phyloP scores from a whole-genome alignment of 2,113 vertebrate genomes.

The Epinephelus cyanopodus region DNA sequence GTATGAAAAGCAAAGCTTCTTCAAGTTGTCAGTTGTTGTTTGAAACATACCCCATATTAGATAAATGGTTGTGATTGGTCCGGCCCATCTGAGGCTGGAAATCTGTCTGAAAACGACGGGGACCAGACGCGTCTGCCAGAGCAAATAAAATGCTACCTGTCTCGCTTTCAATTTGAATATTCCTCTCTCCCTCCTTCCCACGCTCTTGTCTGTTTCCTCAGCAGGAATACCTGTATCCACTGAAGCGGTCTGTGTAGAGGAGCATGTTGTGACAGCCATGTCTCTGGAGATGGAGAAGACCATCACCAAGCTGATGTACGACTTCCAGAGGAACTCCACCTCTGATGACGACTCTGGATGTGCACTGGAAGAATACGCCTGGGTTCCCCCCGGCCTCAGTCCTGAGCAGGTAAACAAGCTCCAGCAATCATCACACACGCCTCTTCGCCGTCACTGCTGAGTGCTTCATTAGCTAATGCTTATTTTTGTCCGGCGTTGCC shows the following conservation, averaged over 20 bases:
- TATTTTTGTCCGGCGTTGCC: conserved; percentile 15
- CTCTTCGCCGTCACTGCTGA: not conserved
- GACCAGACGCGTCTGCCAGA: too few species aligned
- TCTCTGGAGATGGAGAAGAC: conserved; percentile 99
- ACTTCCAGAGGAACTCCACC: conserved; percentile 98
- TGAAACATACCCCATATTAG: too few species aligned
- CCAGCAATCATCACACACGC: not conserved
- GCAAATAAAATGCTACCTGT: not conserved
- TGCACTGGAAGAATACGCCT: conserved; percentile 95
- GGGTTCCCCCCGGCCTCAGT: conserved; percentile 96
- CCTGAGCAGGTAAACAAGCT: conserved; percentile 91
- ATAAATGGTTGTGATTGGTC: too few species aligned
- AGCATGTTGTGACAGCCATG: conserved; percentile 96
- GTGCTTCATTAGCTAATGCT: conserved; percentile 26
- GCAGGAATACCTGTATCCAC: conserved; percentile 90
- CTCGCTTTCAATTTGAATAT: not conserved
- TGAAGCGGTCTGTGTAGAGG: conserved; percentile 87
- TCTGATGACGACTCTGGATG: conserved; percentile 98
- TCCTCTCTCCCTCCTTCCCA: not conserved
- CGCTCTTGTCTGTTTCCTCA: conserved; percentile 29
- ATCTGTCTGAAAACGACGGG: too few species aligned
- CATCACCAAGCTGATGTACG: conserved; percentile 98
- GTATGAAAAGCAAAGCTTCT: too few species aligned
- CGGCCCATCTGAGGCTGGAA: too few species aligned
- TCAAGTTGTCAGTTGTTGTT: too few species aligned